These are phyloP conservation scores for Aporophyla nigra DNA, from an alignment of 2,888 invertebrate genomes.

Conservation along the genomic window DNA sequence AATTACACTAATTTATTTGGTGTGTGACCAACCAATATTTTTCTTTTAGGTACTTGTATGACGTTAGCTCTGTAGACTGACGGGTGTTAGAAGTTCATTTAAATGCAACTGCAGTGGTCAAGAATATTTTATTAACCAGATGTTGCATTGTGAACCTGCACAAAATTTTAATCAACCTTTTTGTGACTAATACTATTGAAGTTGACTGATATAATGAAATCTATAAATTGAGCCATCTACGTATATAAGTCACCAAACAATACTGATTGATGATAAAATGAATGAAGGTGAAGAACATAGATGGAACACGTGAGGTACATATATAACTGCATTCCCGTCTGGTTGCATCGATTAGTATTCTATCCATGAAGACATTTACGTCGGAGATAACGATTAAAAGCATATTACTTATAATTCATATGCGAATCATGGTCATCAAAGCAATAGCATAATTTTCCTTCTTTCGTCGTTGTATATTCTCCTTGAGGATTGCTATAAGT, in stretches of 20 bases:
- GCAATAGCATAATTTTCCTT: not conserved
- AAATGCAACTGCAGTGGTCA: too few relatives aligned
- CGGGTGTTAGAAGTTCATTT: too few relatives aligned
- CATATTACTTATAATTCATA: not conserved
- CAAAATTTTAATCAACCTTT: not conserved
- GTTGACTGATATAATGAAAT: not conserved
- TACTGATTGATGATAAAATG: not conserved
- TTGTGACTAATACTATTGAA: not conserved
- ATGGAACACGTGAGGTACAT: conserved; percentile 10
- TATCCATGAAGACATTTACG: not conserved
- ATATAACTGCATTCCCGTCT: not conserved
- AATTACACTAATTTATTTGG: not conserved
- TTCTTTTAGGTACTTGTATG: too few relatives aligned
- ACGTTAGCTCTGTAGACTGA: too few relatives aligned
- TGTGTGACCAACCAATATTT: not conserved
- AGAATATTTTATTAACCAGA: conserved; percentile 5
- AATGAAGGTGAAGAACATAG: not conserved
- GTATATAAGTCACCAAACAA: not conserved
- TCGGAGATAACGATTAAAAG: conserved; percentile 5
- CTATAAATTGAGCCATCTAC: not conserved
- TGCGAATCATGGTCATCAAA: not conserved
- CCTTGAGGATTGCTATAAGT: not conserved
- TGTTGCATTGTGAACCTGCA: not conserved
- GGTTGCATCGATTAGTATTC: conserved; percentile 20
- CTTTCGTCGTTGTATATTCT: not conserved